Conservation (phyloP, 2,888 invertebrate genomes). For the Troglohyphantes excavatus region DNA sequence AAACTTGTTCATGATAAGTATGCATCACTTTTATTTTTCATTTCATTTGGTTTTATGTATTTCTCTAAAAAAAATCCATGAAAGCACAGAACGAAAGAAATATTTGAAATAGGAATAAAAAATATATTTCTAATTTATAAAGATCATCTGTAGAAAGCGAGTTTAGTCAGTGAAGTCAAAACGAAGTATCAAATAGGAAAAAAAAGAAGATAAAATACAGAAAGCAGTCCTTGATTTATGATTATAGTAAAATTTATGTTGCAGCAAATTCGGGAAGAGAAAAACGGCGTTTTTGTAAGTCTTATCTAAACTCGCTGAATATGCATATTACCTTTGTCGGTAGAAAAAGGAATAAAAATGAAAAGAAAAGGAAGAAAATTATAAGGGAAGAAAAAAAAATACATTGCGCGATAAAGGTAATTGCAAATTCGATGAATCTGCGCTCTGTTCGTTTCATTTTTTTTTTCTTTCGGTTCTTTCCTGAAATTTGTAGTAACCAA, state of each 20-base stretch:
- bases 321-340: constrained; percentile 60
- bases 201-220: not conserved
- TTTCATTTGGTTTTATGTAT: too few species aligned
- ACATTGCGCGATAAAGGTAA: constrained; percentile 66
- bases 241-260: constrained; percentile 62
- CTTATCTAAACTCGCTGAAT: constrained; percentile 67
- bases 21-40: too few species aligned
- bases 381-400: constrained; percentile 21
- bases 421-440: constrained; percentile 57
- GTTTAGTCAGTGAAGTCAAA: constrained; percentile 12
- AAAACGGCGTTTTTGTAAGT: constrained; percentile 41
- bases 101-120: too few species aligned
- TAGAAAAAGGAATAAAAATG: constrained; percentile 12
- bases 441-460: constrained; percentile 12
- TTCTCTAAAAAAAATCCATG: too few species aligned
- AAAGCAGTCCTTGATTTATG: constrained; percentile 49
- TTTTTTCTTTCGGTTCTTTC: not conserved
- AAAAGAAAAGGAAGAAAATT: constrained; percentile 20
- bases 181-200: not conserved
- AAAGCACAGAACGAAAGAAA: too few species aligned
- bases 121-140: constrained; percentile 4
- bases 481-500: constrained; percentile 15
- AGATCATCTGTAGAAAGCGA: not conserved
- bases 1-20: too few species aligned
- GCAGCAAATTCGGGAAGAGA: constrained; percentile 54